These are phyloP conservation scores for Aphidoletes aphidimyza DNA, from an alignment of 2,888 invertebrate genomes.

Conservation along the genomic window DNA sequence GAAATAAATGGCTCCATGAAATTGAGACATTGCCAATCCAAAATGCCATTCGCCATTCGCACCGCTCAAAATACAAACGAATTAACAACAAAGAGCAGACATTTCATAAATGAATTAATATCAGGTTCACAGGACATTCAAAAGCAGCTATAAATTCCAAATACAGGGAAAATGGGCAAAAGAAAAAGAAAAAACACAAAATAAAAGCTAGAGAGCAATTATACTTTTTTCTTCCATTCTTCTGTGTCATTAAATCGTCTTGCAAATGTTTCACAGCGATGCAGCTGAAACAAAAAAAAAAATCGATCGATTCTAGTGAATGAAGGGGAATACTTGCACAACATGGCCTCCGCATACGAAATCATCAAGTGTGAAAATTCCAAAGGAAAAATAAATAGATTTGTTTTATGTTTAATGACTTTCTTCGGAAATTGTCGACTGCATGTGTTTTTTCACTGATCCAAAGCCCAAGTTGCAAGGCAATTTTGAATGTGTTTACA, in stretches of 20 bases:
- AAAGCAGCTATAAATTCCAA: conserved; percentile 12
- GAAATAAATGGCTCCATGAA: conserved; percentile 34
- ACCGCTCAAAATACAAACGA: conserved; percentile 17
- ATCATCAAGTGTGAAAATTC: conserved; percentile 44
- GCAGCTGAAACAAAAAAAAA: not conserved
- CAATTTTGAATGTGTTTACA: not conserved
- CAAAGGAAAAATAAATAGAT: conserved; percentile 19
- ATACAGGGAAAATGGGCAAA: not conserved
- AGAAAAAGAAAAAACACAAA: conserved; percentile 16
- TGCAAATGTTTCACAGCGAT: not conserved
- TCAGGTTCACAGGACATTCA: not conserved
- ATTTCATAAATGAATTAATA: conserved; percentile 47
- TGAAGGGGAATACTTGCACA: not conserved
- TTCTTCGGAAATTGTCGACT: conserved; percentile 4
- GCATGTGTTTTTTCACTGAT: not conserved
- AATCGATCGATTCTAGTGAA: not conserved
- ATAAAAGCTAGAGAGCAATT: conserved; percentile 16
- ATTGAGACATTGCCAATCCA: conserved; percentile 48
- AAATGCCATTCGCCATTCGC: conserved; percentile 33
- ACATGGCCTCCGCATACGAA: not conserved
- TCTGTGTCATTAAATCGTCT: conserved; percentile 1
- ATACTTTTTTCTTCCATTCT: not conserved
- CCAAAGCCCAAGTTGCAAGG: not conserved
- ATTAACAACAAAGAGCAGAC: conserved; percentile 17
- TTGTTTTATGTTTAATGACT: conserved; percentile 37